Evolutionary conservation across 2,888 invertebrate species (phyloP), one percentile per base, ranked within the genome.

Genomic region (Frankliniella fusca): DNA sequence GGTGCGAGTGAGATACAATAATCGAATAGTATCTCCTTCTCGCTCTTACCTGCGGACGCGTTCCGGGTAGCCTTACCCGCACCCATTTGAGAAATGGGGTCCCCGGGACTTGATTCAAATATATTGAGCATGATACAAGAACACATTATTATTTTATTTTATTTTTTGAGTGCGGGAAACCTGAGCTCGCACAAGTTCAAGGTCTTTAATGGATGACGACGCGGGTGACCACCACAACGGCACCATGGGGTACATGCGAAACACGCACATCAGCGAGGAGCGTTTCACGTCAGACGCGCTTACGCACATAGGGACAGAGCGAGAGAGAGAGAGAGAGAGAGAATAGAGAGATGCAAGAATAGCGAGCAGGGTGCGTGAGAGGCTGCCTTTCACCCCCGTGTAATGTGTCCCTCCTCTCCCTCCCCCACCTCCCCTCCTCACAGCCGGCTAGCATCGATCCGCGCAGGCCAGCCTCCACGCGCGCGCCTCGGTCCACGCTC

Each of bases 301-400:
- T 3, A 8, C 8, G 18, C 38, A 38, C 38, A 38, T 5, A 54
- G 54, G 8, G 61, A 61, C 18, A 61, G 61, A 10, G 61, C 10
- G 61, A 61, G 15, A 61, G 61, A 61, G 61, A 61, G 61, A 61
- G 61, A 61, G 61, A 61, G 61, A 15, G 61, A 61, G 61, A 61
- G 61, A 61, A 61, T 5, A n/a, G 61, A 61, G 61, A 61, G 20
- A 61, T 5, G 61, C 61, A 15, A 18, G 61, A 18, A 50, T 15
- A 50, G 61, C 61, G 61, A n/a, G 18, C 0, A 38, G 38, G 38
- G 38, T 5, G 38, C 38, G 38, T 3, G 38, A 5, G 38, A 38
- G 38, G 61, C 61, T 18, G 61, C 61, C 61, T 61, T 61, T 61
- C 61, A 61, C 61, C 61, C 61, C 61, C 61, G 61, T n/a, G 61